A percentile compares a stretch with the other conserved stretches of the same genome.
Evolutionary conservation across 2,797 vertebrate genomes (phyloP).

Genomic region (Sphenopsis melanotis): DNA sequence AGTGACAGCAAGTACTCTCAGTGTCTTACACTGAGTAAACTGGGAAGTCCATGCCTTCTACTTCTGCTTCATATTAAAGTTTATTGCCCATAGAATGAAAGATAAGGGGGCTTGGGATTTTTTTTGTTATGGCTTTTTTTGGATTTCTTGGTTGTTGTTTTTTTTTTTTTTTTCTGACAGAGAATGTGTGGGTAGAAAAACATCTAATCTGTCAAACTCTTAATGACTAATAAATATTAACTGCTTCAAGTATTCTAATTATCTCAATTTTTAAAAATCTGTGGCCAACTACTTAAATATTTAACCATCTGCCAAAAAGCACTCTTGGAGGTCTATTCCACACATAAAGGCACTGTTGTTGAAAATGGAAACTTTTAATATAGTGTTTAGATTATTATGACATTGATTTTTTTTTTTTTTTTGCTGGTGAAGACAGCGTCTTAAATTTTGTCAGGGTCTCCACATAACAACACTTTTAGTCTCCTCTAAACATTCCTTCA

Average conservation of each 20-base stretch:
- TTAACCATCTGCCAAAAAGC: slow-evolving; percentile 76
- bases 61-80: slow-evolving; percentile 17
- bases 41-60: neutral
- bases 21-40: neutral
- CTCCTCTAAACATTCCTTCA: neutral
- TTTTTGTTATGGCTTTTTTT: neutral
- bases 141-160: neutral
- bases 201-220: slow-evolving; percentile 72
- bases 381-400: slow-evolving; percentile 5
- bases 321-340: slow-evolving; percentile 55
- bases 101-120: neutral
- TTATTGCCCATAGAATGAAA: slow-evolving; percentile 18
- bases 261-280: slow-evolving; percentile 63
- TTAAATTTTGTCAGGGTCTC: neutral
- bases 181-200: slow-evolving; percentile 71
- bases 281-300: slow-evolving; percentile 73
- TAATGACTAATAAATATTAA: slow-evolving; percentile 78
- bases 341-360: slow-evolving; percentile 57
- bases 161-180: neutral
- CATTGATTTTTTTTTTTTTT: neutral
- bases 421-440: neutral
- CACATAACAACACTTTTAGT: neutral
- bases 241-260: slow-evolving; percentile 74
- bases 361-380: slow-evolving; percentile 67
- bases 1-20: neutral